Conservation (phyloP, 2,888 invertebrate genomes). For the Exocentrus adspersus region DNA sequence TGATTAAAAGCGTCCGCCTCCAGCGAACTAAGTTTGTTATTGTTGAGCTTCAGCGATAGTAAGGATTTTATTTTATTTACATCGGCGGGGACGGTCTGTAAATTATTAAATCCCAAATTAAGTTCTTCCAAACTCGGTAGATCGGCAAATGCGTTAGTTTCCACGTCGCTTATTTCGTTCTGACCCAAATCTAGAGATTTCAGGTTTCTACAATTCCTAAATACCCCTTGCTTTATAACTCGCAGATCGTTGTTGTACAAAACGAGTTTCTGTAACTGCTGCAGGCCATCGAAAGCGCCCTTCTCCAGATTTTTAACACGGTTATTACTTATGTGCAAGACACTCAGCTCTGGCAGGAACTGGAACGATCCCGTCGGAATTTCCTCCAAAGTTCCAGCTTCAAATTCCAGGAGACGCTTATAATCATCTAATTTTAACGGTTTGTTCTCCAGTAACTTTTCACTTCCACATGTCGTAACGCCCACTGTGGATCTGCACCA, state of each 20-base stretch:
- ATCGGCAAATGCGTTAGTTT: constrained; percentile 29
- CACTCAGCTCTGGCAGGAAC: constrained; percentile 30
- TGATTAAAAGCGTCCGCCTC: constrained; percentile 26
- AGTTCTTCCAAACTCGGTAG: constrained; percentile 29
- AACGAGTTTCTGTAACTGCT: constrained; percentile 32
- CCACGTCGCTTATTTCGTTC: constrained; percentile 31
- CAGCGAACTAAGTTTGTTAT: constrained; percentile 34
- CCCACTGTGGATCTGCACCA: constrained; percentile 31
- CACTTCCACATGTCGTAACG: constrained; percentile 35
- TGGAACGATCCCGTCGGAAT: constrained; percentile 32
- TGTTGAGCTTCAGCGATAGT: constrained; percentile 28
- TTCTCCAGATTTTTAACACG: constrained; percentile 30
- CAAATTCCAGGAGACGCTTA: constrained; percentile 31
- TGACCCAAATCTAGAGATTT: constrained; percentile 30
- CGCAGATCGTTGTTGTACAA: constrained; percentile 31
- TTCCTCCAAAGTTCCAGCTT: constrained; percentile 15
- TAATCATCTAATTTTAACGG: constrained; percentile 34
- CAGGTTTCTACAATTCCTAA: constrained; percentile 30
- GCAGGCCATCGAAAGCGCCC: constrained; percentile 34
- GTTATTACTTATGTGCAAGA: constrained; percentile 30
- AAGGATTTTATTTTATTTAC: constrained; percentile 27
- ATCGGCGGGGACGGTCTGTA: constrained; percentile 24
- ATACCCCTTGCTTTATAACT: constrained; percentile 15
- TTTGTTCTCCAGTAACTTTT: constrained; percentile 20
- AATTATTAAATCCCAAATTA: constrained; percentile 37